Percentiles rank a stretch among this genome's conserved stretches.
Conservation (phyloP, 2,888 invertebrate genomes). For the Agrotis ipsilon region DNA sequence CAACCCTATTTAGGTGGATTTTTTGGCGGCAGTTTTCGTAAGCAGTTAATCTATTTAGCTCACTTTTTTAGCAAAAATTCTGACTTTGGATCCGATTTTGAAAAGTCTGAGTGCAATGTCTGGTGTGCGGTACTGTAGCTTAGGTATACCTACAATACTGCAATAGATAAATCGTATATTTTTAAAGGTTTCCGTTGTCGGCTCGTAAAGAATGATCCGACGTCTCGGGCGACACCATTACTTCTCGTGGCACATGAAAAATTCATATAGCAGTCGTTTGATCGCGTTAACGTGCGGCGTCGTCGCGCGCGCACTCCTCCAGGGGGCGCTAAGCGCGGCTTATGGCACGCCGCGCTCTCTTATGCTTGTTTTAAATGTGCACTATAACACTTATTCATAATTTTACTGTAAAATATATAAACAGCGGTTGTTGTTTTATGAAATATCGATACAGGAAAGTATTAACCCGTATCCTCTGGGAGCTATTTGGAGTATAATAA, state of each 20-base stretch:
- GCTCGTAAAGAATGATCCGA: constrained; percentile 90
- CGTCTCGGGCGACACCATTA: constrained; percentile 87
- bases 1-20: constrained; percentile 61
- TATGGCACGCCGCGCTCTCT: constrained; percentile 67
- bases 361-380: constrained; percentile 68
- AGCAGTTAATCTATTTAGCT: constrained; percentile 54
- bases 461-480: constrained; percentile 12
- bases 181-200: constrained; percentile 86
- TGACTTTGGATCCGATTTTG: constrained; percentile 39
- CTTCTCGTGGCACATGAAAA: constrained; percentile 88
- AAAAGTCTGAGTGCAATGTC: constrained; percentile 49
- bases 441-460: constrained; percentile 45
- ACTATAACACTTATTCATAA: constrained; percentile 70
- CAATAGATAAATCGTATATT: constrained; percentile 81
- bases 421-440: constrained; percentile 43
- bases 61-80: constrained; percentile 24
- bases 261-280: constrained; percentile 86
- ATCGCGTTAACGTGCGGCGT: constrained; percentile 82
- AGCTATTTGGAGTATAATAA: neutral
- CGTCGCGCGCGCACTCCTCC: constrained; percentile 80
- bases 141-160: constrained; percentile 37
- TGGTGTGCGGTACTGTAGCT: constrained; percentile 31
- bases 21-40: constrained; percentile 40
- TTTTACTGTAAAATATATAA: constrained; percentile 63
- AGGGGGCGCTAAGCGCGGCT: constrained; percentile 79